phyloP scores from a whole-genome alignment of 1,140 invertebrate genomes.

The Hyles vespertilio region DNA sequence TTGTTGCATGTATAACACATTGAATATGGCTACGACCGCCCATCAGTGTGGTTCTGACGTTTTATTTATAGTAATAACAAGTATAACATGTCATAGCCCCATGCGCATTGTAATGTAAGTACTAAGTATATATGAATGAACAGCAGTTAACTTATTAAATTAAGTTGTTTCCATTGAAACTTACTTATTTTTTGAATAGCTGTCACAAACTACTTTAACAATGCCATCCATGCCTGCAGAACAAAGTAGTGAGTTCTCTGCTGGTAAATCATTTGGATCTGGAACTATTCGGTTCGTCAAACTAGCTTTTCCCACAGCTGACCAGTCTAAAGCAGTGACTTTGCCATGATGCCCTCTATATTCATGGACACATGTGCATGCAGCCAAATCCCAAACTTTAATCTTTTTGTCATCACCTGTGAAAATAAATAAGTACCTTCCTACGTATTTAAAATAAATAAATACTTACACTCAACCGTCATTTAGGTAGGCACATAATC shows the following conservation, averaged over 20 bases:
- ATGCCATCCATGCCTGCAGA: constrained; percentile 72
- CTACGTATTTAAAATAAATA: background rate
- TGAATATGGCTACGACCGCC: too few species aligned
- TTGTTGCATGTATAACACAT: too few species aligned
- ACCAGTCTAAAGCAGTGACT: constrained; percentile 83
- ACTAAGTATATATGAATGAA: too few species aligned
- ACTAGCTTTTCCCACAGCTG: constrained; percentile 52
- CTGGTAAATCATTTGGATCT: constrained; percentile 37
- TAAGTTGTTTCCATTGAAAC: constrained; percentile 15
- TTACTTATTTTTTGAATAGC: constrained; percentile 65
- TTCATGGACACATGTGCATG: constrained; percentile 77
- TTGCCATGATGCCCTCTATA: constrained; percentile 87
- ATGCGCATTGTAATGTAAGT: background rate
- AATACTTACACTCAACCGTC: background rate
- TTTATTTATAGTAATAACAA: background rate
- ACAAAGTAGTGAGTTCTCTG: constrained; percentile 58
- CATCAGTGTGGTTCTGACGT: background rate
- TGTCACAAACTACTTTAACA: constrained; percentile 66
- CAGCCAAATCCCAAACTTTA: constrained; percentile 77
- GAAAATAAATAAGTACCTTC: constrained; percentile 13
- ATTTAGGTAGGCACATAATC: too few species aligned
- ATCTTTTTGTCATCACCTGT: constrained; percentile 77
- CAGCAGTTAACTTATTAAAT: too few species aligned
- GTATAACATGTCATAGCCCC: background rate
- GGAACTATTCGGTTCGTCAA: constrained; percentile 75